A percentile compares a stretch with the other conserved stretches of the same genome.
phyloP scores from a whole-genome alignment of 2,888 invertebrate genomes.

The Acleris emargana region DNA sequence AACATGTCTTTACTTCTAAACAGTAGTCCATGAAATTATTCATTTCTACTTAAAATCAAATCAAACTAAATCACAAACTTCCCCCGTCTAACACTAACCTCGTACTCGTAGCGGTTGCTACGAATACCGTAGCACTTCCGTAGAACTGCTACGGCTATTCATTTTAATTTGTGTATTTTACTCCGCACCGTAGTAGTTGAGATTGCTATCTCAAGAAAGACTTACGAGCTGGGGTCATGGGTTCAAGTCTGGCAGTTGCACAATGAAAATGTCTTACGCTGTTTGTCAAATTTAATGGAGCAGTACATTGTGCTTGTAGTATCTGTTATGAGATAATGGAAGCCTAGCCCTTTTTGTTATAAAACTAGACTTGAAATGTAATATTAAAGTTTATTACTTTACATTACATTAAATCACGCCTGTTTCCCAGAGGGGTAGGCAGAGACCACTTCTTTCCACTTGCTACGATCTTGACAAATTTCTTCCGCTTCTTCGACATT shows the following conservation, averaged over 20 bases:
- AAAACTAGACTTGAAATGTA: too few relatives aligned
- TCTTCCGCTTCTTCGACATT: too few relatives aligned
- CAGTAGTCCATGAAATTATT: neutral
- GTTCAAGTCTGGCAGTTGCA: conserved; percentile 27
- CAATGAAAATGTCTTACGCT: conserved; percentile 29
- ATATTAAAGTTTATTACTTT: too few relatives aligned
- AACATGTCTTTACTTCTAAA: too few relatives aligned
- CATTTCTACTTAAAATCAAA: neutral
- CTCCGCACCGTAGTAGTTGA: conserved; percentile 4
- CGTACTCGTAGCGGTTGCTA: conserved; percentile 8
- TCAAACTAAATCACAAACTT: conserved; percentile 10
- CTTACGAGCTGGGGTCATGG: conserved; percentile 22
- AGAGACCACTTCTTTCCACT: too few relatives aligned
- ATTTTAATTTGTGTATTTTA: conserved; percentile 36
- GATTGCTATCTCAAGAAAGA: conserved; percentile 31
- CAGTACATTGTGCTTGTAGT: neutral
- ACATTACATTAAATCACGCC: too few relatives aligned
- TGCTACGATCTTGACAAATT: too few relatives aligned
- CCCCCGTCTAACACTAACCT: neutral
- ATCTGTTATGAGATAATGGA: too few relatives aligned
- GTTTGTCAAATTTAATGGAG: conserved; percentile 21
- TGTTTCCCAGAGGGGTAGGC: too few relatives aligned
- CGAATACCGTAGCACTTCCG: conserved; percentile 20
- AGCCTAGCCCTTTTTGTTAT: too few relatives aligned
- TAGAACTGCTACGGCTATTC: conserved; percentile 30